A percentile compares a stretch with the other conserved stretches of the same genome.
These are phyloP conservation scores for Macquaria australasica DNA, from an alignment of 2,113 vertebrate genomes.

Conservation along the genomic window DNA sequence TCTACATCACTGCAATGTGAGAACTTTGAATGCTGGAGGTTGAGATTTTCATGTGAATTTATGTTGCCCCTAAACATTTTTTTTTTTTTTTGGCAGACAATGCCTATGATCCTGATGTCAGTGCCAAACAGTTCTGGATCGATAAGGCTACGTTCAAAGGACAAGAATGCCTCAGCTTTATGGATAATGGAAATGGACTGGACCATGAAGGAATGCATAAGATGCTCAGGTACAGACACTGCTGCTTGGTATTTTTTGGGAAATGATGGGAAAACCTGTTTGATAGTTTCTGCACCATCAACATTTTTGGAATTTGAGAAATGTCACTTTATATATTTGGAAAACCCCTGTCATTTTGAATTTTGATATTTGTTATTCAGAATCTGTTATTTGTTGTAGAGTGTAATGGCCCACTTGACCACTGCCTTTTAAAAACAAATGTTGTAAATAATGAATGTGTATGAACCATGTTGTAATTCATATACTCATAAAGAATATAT, in stretches of 20 bases:
- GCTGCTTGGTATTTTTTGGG: neutral
- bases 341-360: neutral
- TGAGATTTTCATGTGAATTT: neutral
- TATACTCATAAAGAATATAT: neutral
- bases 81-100: conserved; percentile 86
- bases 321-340: neutral
- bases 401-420: too few species aligned
- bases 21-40: neutral
- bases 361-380: neutral
- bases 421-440: neutral
- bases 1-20: neutral
- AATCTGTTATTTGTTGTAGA: too few species aligned
- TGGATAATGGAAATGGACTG: conserved; percentile 95
- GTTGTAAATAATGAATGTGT: neutral
- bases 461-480: neutral
- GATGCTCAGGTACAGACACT: conserved; percentile 91
- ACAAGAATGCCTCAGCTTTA: conserved; percentile 90
- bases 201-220: conserved; percentile 90
- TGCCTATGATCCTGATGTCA: conserved; percentile 96
- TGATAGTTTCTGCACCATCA: neutral
- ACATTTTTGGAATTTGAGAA: neutral
- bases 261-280: neutral
- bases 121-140: conserved; percentile 95
- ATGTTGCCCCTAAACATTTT: neutral
- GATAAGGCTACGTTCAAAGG: conserved; percentile 89